A percentile compares a stretch with the other conserved stretches of the same genome.
phyloP scores from a whole-genome alignment of 2,797 vertebrate genomes.

The Sparidentex hasta region DNA sequence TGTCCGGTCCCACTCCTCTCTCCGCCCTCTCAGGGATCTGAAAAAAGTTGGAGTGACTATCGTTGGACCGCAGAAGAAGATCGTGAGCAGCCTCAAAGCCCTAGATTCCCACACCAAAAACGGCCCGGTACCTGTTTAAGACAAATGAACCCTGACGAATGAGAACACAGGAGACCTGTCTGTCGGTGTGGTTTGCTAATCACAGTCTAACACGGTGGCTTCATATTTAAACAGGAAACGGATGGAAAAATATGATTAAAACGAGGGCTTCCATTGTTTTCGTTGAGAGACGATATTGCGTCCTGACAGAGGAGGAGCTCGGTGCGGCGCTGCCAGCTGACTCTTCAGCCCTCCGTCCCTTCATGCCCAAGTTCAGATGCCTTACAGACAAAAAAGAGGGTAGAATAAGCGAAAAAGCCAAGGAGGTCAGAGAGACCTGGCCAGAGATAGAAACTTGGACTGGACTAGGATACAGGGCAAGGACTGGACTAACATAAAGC shows the following conservation, averaged over 20 bases:
- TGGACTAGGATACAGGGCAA: constrained; percentile 46
- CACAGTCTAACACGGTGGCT: constrained; percentile 62
- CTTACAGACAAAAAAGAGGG: constrained; percentile 78
- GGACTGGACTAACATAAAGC: constrained; percentile 51
- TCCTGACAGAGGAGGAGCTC: constrained; percentile 47
- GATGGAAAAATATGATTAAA: constrained; percentile 49
- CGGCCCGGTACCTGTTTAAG: constrained; percentile 94
- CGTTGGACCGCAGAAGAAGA: constrained; percentile 96
- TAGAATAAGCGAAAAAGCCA: constrained; percentile 25
- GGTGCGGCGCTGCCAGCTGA: constrained; percentile 48
- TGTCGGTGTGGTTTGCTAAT: constrained; percentile 55
- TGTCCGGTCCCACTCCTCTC: constrained; percentile 23
- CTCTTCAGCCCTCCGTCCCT: constrained; percentile 58
- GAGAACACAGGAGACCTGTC: constrained; percentile 58
- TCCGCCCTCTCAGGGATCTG: constrained; percentile 87
- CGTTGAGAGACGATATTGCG: constrained; percentile 52
- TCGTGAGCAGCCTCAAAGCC: constrained; percentile 96
- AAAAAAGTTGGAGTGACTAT: constrained; percentile 97
- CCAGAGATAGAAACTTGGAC: constrained; percentile 49
- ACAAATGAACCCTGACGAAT: constrained; percentile 50
- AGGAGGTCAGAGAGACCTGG: constrained; percentile 48
- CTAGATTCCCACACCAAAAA: constrained; percentile 96
- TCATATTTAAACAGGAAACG: constrained; percentile 54
- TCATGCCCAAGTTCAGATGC: constrained; percentile 75
- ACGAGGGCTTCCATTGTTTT: constrained; percentile 54